Evolutionary conservation across 2,113 vertebrate species (phyloP).

Genomic region (Rhombomys opimus): DNA sequence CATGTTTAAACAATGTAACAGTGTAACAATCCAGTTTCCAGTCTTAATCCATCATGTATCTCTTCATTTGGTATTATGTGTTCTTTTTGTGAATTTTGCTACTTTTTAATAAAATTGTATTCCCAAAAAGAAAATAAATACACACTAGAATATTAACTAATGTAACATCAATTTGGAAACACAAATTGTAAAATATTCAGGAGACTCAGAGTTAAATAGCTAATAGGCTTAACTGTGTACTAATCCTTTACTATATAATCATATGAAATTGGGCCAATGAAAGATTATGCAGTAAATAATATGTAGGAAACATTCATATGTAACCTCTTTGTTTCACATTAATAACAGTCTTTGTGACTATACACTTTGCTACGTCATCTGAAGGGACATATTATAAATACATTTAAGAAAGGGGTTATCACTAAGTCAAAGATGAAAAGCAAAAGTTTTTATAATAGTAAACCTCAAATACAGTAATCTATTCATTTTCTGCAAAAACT

Average conservation of each 20-base stretch:
- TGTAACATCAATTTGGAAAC: constrained; percentile 38
- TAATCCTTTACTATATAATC: constrained; percentile 54
- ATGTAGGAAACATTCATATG: constrained; percentile 18
- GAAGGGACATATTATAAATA: constrained; percentile 57
- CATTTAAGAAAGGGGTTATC: constrained; percentile 22
- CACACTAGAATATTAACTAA: background rate
- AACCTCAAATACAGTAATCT: constrained; percentile 57
- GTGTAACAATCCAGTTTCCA: background rate
- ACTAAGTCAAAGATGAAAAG: constrained; percentile 21
- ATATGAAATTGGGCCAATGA: constrained; percentile 51
- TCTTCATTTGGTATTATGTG: background rate
- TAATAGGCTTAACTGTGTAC: constrained; percentile 58
- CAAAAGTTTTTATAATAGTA: constrained; percentile 27
- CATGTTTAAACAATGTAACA: background rate
- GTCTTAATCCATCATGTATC: background rate
- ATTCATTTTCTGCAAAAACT: constrained; percentile 58
- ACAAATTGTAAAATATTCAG: constrained; percentile 54
- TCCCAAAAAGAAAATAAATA: background rate
- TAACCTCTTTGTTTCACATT: constrained; percentile 60
- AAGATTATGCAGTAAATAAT: constrained; percentile 59
- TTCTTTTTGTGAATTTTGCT: background rate
- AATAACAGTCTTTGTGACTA: constrained; percentile 7
- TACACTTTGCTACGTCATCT: background rate
- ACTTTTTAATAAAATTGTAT: constrained; percentile 41
- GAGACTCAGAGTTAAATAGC: constrained; percentile 2